A percentile compares a stretch with the other conserved stretches of the same genome.
Conservation (phyloP, 2,888 invertebrate genomes). For the Sesamia inferens region DNA sequence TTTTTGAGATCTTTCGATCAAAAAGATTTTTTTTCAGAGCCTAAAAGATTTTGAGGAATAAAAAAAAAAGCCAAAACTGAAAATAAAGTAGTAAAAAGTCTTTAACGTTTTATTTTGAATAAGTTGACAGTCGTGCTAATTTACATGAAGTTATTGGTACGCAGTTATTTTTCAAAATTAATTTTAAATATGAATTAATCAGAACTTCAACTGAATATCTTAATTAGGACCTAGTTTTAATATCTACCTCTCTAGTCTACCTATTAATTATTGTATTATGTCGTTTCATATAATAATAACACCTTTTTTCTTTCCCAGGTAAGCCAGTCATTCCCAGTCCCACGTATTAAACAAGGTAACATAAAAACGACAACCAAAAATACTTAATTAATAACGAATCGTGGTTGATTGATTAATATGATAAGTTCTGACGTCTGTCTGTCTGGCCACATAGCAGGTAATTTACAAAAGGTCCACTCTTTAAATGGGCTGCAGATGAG, state of each 20-base stretch:
- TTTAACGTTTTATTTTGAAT: too few species aligned
- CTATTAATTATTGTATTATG: slow-evolving; percentile 19
- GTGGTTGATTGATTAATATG: slow-evolving; percentile 75
- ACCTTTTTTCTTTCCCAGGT: slow-evolving; percentile 43
- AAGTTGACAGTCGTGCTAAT: not conserved
- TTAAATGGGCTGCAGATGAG: not conserved
- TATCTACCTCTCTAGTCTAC: not conserved
- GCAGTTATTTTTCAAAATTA: not conserved
- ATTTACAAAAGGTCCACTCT: slow-evolving; percentile 10
- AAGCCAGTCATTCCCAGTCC: slow-evolving; percentile 50
- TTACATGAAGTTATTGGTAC: not conserved
- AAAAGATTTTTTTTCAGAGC: too few species aligned
- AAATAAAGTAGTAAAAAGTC: too few species aligned
- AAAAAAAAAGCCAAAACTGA: too few species aligned
- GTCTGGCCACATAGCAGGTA: slow-evolving; percentile 55
- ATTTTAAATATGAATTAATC: not conserved
- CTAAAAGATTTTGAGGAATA: too few species aligned
- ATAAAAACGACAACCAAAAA: slow-evolving; percentile 57
- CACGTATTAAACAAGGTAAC: slow-evolving; percentile 53
- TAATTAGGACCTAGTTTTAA: not conserved
- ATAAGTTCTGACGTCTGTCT: slow-evolving; percentile 73
- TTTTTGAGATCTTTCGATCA: too few species aligned
- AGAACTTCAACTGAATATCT: not conserved
- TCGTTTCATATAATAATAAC: slow-evolving; percentile 36
- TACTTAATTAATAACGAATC: slow-evolving; percentile 72